These are phyloP conservation scores for Ctenoplectra terminalis DNA, from an alignment of 1,140 invertebrate species.

Conservation along the genomic window DNA sequence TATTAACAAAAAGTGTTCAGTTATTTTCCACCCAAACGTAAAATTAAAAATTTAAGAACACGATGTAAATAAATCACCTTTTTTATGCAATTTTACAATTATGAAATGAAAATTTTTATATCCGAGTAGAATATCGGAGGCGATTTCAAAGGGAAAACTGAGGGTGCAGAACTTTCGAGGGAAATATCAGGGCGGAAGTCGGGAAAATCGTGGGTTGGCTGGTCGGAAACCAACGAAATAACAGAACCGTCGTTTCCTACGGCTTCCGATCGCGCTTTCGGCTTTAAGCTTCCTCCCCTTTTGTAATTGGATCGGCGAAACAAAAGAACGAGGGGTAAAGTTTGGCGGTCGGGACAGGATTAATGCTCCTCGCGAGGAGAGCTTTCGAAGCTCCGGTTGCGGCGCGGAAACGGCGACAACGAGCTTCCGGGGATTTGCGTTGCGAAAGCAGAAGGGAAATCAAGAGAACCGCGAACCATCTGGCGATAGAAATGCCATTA, in stretches of 20 bases:
- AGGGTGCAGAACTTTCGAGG: not conserved
- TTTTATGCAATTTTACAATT: too few species aligned
- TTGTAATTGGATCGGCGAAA: slow-evolving; percentile 37
- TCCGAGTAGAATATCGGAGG: too few species aligned
- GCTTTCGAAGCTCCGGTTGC: slow-evolving; percentile 10
- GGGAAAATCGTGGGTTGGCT: not conserved
- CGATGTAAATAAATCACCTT: too few species aligned
- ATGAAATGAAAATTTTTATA: too few species aligned
- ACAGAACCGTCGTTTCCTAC: slow-evolving; percentile 29
- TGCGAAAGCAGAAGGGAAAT: not conserved
- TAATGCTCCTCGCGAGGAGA: slow-evolving; percentile 29
- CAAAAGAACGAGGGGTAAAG: slow-evolving; percentile 41
- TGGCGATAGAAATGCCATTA: not conserved
- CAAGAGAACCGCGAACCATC: not conserved
- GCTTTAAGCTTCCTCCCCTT: slow-evolving; percentile 16
- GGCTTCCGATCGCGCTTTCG: slow-evolving; percentile 40
- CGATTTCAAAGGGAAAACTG: not conserved
- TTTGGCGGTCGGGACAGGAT: slow-evolving; percentile 39
- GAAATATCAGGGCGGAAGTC: slow-evolving; percentile 4
- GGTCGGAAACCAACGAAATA: slow-evolving; percentile 37
- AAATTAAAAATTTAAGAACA: too few species aligned
- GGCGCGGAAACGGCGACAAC: slow-evolving; percentile 21
- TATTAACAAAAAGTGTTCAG: too few species aligned
- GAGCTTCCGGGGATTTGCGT: slow-evolving; percentile 23
- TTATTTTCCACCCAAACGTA: too few species aligned